Base-by-base conservation (phyloP, 2,888 invertebrate species). In the Prenolepis imparis region DNA sequence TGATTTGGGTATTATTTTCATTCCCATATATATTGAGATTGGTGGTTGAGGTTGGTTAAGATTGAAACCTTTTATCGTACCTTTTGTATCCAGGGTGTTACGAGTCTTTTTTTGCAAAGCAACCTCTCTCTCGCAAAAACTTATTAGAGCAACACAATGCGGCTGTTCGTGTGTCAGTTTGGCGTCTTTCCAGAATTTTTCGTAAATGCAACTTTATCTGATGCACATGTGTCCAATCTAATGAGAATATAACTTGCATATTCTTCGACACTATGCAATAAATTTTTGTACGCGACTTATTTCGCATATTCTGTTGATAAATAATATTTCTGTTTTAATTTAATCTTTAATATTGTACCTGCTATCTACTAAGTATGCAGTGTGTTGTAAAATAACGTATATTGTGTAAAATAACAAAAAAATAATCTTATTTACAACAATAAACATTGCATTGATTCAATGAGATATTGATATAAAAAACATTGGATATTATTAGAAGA, bases 151-250 rank as follows among this genome's bases (percentile, higher is more conserved):
- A 18, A 57, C 15, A 77, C 21, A 52, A 75, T 48, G 32, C 55
- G 12, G 6, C 6, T 15, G 15, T 55, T 68, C 24, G 15, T 66
- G 77, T 48, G 6, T 67, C 77, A 18, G 41, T n/a, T 21, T 24
- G 24, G 18, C 12, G 21, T 55, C 32, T 57, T 44, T 24, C 15
- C 6, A 15, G 9, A 70, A 70, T 78, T 70, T 18, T 70, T 70
- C n/a, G 59, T 78, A 78, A 77, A n/a, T n/a, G 4, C 36, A 12
- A 24, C 1, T 18, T 67, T 36, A 66, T 75, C 52, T 66, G 11
- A 48, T 24, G 8, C 52, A 52, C n/a, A 9, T 57, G 57, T 77
- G 21, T 39, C n/a, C 15, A 67, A 44, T 67, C 4, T 66, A 70
- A 18, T 55, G 12, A 57, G 3, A 68, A 55, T 55, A 21, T 4